Evolutionary conservation across 2,113 vertebrate species (phyloP).

Genomic region (Pseudorhombus dupliciocellatus): DNA sequence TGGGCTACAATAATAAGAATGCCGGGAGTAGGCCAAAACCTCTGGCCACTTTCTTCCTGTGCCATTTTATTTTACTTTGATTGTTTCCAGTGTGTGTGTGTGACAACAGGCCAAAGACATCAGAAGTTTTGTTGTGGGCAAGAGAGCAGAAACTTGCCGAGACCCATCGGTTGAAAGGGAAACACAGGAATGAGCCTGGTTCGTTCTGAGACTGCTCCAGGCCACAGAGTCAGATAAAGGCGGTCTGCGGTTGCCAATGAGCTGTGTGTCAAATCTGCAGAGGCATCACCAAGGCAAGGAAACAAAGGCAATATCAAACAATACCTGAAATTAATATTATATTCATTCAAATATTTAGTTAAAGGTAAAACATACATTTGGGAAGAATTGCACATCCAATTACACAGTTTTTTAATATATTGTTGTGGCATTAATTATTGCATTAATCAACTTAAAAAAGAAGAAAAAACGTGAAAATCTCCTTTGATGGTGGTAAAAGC

Average conservation of each 20-base stretch:
- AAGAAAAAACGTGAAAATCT: neutral
- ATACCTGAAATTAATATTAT: neutral
- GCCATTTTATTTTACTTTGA: slow-evolving; percentile 69
- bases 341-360: neutral
- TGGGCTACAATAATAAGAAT: slow-evolving; percentile 64
- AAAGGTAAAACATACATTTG: too few relatives aligned
- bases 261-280: slow-evolving; percentile 25
- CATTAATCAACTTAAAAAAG: neutral
- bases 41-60: slow-evolving; percentile 73
- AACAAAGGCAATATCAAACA: neutral
- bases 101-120: slow-evolving; percentile 71
- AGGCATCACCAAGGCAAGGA: neutral
- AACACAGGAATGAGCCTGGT: slow-evolving; percentile 36
- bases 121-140: slow-evolving; percentile 55
- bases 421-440: too few relatives aligned
- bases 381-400: too few relatives aligned
- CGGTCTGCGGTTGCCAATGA: neutral
- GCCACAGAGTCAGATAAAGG: slow-evolving; percentile 37
- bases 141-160: slow-evolving; percentile 74
- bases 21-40: slow-evolving; percentile 50
- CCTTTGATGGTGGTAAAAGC: too few relatives aligned
- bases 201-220: slow-evolving; percentile 23
- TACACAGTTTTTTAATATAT: too few relatives aligned
- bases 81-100: slow-evolving; percentile 78
- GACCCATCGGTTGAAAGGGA: slow-evolving; percentile 63